Evolutionary conservation across 1,140 invertebrate species (phyloP), one percentile per base, ranked within the genome.

Genomic region (Cydia fagiglandana): DNA sequence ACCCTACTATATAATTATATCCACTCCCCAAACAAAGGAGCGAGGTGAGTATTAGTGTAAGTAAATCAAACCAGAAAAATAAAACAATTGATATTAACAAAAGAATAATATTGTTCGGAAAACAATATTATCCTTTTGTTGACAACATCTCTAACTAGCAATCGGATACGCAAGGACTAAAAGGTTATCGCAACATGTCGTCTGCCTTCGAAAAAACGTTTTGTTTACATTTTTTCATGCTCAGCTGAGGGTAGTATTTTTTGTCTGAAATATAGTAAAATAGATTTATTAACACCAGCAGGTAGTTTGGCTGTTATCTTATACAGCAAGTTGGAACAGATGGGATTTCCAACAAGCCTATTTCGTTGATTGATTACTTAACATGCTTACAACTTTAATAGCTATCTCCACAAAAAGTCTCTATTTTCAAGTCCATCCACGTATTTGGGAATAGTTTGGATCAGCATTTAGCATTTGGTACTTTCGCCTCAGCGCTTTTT

Each of bases 151-250:
- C 10, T 34, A 73, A n/a, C 47, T 53, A 7, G 38, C 66, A 70
- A 45, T 45, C 53, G 47, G 73, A 28, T 45, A 47, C 73, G 41
- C 28, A 73, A 53, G 5, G 34, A 53, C 28, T 50, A 24, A 50
- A 47, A 20, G 47, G 34, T 53, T 50, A 53, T 73, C 73, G 84
- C 75, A 83, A 77, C 82, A 77, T 83, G 86, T 88, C 86, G 56
- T 61, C 56, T 61, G 56, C 56, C 56, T 7, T 61, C 17, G 56
- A 80, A 86, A 86, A 87, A 85, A 80, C 82, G 76, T 77, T 80
- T 78, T 88, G 89, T 91, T 89, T 88, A 88, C 80, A 83, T 84
- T 88, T 90, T 91, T 89, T 89, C 84, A 64, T 17, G 61, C 78
- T 82, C 84, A 86, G 79, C 82, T 83, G 83, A 76, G 81, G 78